Conservation (phyloP, 2,797 vertebrate species). For the Trichosurus vulpecula region DNA sequence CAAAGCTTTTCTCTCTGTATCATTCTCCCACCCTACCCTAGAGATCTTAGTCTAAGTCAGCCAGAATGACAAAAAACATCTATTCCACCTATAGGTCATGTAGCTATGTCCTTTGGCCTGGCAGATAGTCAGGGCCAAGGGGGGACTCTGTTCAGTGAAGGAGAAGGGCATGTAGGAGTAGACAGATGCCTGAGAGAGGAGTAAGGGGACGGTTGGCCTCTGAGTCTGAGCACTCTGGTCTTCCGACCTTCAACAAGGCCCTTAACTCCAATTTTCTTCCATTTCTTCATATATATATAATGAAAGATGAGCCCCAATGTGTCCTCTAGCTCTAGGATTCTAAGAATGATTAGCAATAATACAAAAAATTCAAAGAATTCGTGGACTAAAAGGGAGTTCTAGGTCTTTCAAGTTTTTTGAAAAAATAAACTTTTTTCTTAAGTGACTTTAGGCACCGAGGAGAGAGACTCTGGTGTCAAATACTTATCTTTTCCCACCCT, state of each 20-base stretch:
- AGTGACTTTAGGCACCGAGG: background rate
- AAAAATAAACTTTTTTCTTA: background rate
- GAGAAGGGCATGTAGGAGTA: background rate
- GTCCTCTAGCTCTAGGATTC: background rate
- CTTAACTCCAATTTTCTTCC: background rate
- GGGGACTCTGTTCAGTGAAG: background rate
- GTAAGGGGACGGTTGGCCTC: background rate
- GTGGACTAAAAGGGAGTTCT: background rate
- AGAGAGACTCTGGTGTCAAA: background rate
- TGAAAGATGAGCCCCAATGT: background rate
- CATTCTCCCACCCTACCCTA: background rate
- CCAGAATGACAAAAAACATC: background rate
- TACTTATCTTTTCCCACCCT: background rate
- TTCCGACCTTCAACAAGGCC: background rate
- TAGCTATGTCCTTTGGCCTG: background rate
- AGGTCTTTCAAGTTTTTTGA: constrained; percentile 2
- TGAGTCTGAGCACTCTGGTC: background rate
- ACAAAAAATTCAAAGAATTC: background rate
- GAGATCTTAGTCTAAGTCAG: background rate
- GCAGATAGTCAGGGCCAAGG: background rate
- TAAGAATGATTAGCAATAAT: background rate
- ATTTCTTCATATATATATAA: background rate
- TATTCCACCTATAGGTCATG: background rate
- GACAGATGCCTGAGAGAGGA: background rate
- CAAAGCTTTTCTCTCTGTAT: background rate